A percentile compares a stretch with the other conserved stretches of the same genome.
These are phyloP conservation scores for Pleuronectes platessa DNA, from an alignment of 2,113 vertebrate genomes.

Conservation along the genomic window DNA sequence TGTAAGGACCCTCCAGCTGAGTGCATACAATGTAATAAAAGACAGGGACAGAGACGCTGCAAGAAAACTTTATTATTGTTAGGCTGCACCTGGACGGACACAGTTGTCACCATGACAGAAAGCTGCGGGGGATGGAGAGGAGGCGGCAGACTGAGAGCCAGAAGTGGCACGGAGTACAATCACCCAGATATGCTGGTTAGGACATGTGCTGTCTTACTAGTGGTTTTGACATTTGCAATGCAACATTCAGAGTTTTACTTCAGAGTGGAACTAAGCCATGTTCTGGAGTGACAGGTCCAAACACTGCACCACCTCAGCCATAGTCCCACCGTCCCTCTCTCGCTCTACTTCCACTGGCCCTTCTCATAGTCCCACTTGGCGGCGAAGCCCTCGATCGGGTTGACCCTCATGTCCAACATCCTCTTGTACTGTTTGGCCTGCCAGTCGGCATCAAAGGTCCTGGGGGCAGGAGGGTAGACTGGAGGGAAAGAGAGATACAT, in stretches of 20 bases:
- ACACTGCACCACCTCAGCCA: slow-evolving; percentile 5
- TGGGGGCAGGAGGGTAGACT: slow-evolving; percentile 84
- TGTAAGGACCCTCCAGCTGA: background rate
- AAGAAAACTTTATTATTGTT: slow-evolving; percentile 3
- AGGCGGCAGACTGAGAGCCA: slow-evolving; percentile 5
- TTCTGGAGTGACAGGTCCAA: background rate
- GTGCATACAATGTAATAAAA: background rate
- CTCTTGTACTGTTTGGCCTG: slow-evolving; percentile 84
- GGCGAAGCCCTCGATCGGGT: slow-evolving; percentile 84
- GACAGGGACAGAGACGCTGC: background rate
- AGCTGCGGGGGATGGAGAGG: slow-evolving; percentile 7
- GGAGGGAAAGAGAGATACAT: background rate
- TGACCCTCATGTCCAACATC: slow-evolving; percentile 86
- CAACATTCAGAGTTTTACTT: background rate
- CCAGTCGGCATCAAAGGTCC: slow-evolving; percentile 83
- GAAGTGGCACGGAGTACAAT: background rate
- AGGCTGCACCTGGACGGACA: slow-evolving; percentile 19
- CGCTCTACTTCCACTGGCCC: slow-evolving; percentile 88
- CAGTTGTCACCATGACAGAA: slow-evolving; percentile 12
- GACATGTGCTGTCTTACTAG: background rate
- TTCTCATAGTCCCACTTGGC: slow-evolving; percentile 89
- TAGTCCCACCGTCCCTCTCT: slow-evolving; percentile 42
- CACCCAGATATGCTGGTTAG: background rate
- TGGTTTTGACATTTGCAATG: background rate
- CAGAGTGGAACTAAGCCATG: background rate